These are phyloP conservation scores for Charaxes varanes DNA, from an alignment of 1,140 invertebrate genomes.

Conservation along the genomic window DNA sequence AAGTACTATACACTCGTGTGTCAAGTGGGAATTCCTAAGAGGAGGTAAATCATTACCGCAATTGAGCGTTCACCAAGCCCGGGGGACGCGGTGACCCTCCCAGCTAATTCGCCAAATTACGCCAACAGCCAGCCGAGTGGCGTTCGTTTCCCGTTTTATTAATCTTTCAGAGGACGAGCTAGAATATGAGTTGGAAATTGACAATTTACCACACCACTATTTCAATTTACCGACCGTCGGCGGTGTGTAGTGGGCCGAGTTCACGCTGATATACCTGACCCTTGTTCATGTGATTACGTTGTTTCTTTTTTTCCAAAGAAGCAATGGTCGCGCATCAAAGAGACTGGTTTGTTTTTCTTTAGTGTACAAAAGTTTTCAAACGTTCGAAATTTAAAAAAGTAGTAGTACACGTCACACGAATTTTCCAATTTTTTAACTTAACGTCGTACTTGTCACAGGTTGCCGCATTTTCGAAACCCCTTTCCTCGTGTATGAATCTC, in stretches of 20 bases:
- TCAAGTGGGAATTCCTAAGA: constrained; percentile 12
- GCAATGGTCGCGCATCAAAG: too few relatives aligned
- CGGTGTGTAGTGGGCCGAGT: constrained; percentile 10
- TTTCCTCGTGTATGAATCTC: too few relatives aligned
- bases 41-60: constrained; percentile 27
- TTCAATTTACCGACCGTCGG: constrained; percentile 17
- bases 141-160: constrained; percentile 35
- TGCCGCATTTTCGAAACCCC: too few relatives aligned
- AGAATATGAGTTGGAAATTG: constrained; percentile 25
- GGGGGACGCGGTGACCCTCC: constrained; percentile 26
- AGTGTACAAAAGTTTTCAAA: too few relatives aligned
- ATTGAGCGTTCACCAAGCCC: constrained; percentile 24
- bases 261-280: constrained; percentile 2
- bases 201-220: constrained; percentile 21
- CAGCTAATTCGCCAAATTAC: constrained; percentile 36
- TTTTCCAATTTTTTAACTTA: too few relatives aligned
- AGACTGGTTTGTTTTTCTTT: too few relatives aligned
- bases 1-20: too few relatives aligned
- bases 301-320: too few relatives aligned
- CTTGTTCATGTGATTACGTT: constrained; percentile 11
- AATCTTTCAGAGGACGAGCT: constrained; percentile 29
- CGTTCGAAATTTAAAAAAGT: too few relatives aligned
- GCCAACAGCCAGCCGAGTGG: constrained; percentile 28
- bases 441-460: too few relatives aligned
- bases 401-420: too few relatives aligned